Evolutionary conservation across 1,140 invertebrate species (phyloP), one percentile per base, ranked within the genome.

Genomic region (Cyclargus thomasi): DNA sequence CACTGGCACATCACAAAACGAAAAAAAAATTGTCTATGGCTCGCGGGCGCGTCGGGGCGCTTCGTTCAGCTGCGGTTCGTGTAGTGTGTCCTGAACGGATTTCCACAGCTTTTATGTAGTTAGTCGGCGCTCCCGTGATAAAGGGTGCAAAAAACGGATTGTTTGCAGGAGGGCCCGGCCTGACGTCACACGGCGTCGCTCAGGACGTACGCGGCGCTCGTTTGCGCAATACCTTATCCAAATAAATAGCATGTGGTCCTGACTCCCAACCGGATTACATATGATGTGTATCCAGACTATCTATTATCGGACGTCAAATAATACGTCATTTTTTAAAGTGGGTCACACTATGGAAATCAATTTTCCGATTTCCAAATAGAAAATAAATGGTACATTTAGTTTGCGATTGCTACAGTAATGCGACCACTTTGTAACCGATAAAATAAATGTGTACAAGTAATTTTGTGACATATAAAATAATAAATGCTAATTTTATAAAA

Each of bases 91-190:
- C 86, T 86, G 84, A 82, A 85, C 80, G 80, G 78, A 83, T 87
- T 87, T 85, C 79, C 80, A 80, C 77, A 74, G 83, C 83, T 90
- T 90, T 86, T 90, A 90, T 88, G 84, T 82, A 73, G 78, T 69
- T 77, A 77, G 77, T 75, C 74, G 78, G 80, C 81, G 80, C 80
- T 83, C 83, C 86, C 69, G 81, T 83, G 81, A 85, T 86, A 88
- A 81, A 86, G 86, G 85, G 85, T 88, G 86, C 82, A 88, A 90
- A 90, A 88, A 88, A 86, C 80, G 66, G 79, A 82, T 82, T 88
- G 83, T 88, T 88, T 85, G 81, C 76, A 78, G 74, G 77, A 82
- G 82, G 83, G 82, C 77, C 82, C 77, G 83, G 67, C 73, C 78
- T 81, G 71, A 86, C 86, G 86, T 88, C 83, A 88, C 80, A 75